Base-by-base conservation (phyloP, 1,140 invertebrate genomes). In the Lordiphosa stackelbergi region DNA sequence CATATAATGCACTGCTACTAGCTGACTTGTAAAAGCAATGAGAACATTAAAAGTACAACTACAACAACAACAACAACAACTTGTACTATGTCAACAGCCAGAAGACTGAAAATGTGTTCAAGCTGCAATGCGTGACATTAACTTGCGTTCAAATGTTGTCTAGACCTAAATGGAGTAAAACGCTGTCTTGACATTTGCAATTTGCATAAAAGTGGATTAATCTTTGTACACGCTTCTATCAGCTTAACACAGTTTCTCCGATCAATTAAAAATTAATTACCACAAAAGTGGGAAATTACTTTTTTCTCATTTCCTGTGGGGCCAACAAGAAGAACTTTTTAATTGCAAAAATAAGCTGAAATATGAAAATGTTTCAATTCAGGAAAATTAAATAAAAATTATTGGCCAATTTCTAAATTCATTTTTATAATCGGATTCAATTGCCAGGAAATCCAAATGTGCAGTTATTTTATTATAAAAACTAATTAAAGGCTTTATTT, bases 181-280 rank as follows among this genome's bases (percentile, higher is more conserved):
- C 28, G 10, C 10, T 22, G 2, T n/a, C 37, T 40, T 54, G 31
- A 40, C 31, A 37, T 51, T 24, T 46, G 28, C 10, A 46, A 51
- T 66, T 56, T 65, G 52, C 63, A 66, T 65, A 66, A 65, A 45
- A 64, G 53, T 54, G 24, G 31, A 34, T 13, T 13, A 10, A 42
- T 19, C 11, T 46, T 34, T 46, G 8, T 46, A 10, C 13, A 34
- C 43, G 43, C 43, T 34, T 46, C 31, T 34, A 46, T 46, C 43
- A 46, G 43, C 43, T 34, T 34, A 4, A 24, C 43, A 31, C 31
- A 55, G 34, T 10, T 53, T 42, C 42, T 57, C 53, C 64, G 68
- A 68, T 68, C 64, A 68, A 68, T 68, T 68, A 53, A 53, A 59
- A 68, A 68, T 68, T 68, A 68, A 68, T 59, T 68, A 68, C 42